Evolutionary conservation across 53 echinoderm and acorn worm genomes (phyloP), one percentile per base, ranked within the genome.

Genomic region (Temnopleurus reevesii): DNA sequence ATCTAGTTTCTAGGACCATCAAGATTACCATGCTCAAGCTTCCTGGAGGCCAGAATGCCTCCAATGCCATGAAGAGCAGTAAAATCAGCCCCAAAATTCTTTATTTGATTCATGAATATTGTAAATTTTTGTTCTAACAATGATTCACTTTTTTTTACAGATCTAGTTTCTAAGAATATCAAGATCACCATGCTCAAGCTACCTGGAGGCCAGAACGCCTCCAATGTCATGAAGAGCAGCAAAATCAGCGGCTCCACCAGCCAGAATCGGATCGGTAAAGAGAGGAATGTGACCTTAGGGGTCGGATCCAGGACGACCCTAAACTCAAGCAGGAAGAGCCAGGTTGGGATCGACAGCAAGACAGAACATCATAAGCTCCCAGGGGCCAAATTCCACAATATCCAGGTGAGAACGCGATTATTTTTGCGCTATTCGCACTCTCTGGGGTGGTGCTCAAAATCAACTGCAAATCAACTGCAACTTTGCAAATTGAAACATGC

Each of bases 311-410:
- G 97, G 34, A 94, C 95, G 10, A 95, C 97, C 34, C 81, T 97
- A 17, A 95, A 86, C 76, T 96, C 97, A 25, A 93, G 94, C 24
- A 90, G 95, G 6, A 92, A 92, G 77, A 95, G 95, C 80, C 94
- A 95, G 35, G 59, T 92, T 8, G 95, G 89, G 19, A 76, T 94
- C 18, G 97, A 97, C 65, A 95, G 91, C 91, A 96, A 95, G 51
- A 82, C 76, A 29, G 97, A 95, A 45, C 88, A 87, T 19, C 89
- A 92, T 45, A 89, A 90, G 44, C 61, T 94, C 8, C 83, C 84
- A 34, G 91, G 92, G 10, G 90, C 65, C n/a, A 89, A 89, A 49
- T 44, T 54, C 76, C 77, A 29, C 36, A 86, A 77, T 63, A 91
- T 92, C 34, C 91, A 91, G 89, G 91, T 92, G 53, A 28, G 41